phyloP scores from a whole-genome alignment of 1,140 invertebrate species.

The Littorina saxatilis region DNA sequence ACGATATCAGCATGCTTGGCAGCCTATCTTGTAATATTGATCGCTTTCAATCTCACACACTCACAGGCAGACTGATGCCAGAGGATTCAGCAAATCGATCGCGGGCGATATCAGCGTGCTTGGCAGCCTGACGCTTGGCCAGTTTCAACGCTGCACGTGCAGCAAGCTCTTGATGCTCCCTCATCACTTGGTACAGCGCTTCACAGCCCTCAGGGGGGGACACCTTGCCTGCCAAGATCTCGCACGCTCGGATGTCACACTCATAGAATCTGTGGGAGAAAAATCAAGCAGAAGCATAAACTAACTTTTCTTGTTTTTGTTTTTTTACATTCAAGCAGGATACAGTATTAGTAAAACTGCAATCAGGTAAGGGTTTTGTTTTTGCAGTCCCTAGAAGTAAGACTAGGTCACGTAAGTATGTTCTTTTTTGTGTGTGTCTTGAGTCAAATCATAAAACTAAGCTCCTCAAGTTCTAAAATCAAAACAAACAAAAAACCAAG shows the following conservation, averaged over 20 bases:
- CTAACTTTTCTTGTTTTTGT: constrained; percentile 60
- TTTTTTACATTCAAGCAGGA: constrained; percentile 52
- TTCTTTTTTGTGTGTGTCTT: too few relatives aligned
- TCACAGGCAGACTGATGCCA: constrained; percentile 36
- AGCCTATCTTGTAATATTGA: too few relatives aligned
- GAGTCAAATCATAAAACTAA: too few relatives aligned
- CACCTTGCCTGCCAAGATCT: constrained; percentile 66
- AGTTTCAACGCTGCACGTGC: constrained; percentile 49
- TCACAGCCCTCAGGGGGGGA: constrained; percentile 61
- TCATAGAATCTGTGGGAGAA: constrained; percentile 71
- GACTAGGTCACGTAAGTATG: too few relatives aligned
- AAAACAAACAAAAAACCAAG: too few relatives aligned
- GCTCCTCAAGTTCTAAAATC: too few relatives aligned
- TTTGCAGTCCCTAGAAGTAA: too few relatives aligned
- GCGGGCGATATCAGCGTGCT: constrained; percentile 38
- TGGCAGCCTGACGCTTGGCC: constrained; percentile 59
- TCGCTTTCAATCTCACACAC: too few relatives aligned
- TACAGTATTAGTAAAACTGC: constrained; percentile 67
- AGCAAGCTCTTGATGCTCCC: constrained; percentile 59
- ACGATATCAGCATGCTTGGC: constrained; percentile 42
- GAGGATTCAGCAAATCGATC: constrained; percentile 36
- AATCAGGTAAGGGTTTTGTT: too few relatives aligned
- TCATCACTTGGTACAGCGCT: constrained; percentile 65
- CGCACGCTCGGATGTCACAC: constrained; percentile 61
- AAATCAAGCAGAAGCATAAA: too few relatives aligned